Evolutionary conservation across 2,113 vertebrate species (phyloP), one percentile per base, ranked within the genome.

Genomic region (Hypanus sabinus): DNA sequence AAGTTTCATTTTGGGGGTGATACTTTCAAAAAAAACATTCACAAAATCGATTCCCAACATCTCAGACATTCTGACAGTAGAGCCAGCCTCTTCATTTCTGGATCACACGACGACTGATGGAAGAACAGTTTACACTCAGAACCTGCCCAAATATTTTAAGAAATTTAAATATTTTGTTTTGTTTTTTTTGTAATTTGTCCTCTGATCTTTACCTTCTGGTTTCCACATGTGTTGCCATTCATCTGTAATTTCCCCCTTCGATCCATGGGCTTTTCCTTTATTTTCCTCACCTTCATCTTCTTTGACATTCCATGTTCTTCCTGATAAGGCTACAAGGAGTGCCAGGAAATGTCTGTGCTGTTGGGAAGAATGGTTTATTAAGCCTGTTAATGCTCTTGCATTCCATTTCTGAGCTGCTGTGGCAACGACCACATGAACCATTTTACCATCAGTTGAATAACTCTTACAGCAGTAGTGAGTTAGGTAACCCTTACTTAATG

Each of bases 261-360:
- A 65, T 90, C 60, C 85, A 36, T 90, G 85, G 85, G 60, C 85
- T 68, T 88, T 65, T 65, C 16, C 27, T 76, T 30, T 73, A 12
- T 73, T 73, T 76, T n/a, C 75, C 30, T 88, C 3, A 33, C 30
- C 24, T 88, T 57, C 11, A 88, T 62, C 85, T 27, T 88, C 60
- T 88, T 60, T 88, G 83, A 88, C 57, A 88, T 90, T 90, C 33
- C 60, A n/a, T 90, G 57, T 90, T 7, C 85, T 90, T 65, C 85
- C 60, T 65, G 33, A 20, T n/a, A 18, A 30, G 62, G 60, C n/a
- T 33, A 33, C n/a, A 20, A 30, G 57, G 57, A 6, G 62, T 90
- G 60, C 38, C 85, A 33, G 7, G 85, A 90, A 60, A 22, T 7
- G 20, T 90, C 85, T 65, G 85, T 90, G 85, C 85, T 90, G 85